Conservation (phyloP, 2,797 vertebrate species). For the Neostethus bicornis region DNA sequence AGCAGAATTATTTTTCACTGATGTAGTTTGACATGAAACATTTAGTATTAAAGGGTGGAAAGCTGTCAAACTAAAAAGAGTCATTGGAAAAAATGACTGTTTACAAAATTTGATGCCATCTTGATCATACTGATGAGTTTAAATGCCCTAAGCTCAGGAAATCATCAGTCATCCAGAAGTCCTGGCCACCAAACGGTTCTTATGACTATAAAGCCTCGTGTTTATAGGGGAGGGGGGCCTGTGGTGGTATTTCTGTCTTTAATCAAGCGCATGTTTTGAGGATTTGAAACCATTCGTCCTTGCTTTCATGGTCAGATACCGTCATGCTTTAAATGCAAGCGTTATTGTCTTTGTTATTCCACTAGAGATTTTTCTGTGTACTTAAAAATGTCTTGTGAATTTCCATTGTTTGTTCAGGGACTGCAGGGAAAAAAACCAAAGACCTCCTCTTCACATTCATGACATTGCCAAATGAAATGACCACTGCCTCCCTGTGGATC, state of each 20-base stretch:
- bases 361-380: not conserved
- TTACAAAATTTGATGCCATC: not conserved
- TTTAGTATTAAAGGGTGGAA: not conserved
- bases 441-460: not conserved
- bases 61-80: not conserved
- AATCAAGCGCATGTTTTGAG: not conserved
- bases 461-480: not conserved
- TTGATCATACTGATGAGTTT: not conserved
- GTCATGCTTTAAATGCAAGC: not conserved
- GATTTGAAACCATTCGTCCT: not conserved
- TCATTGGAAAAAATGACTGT: not conserved
- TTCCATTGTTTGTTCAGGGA: not conserved
- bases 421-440: not conserved
- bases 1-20: not conserved
- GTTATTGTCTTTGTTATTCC: not conserved
- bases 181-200: constrained; percentile 2
- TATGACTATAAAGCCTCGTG: not conserved
- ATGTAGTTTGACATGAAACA: not conserved
- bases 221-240: not conserved
- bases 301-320: not conserved
- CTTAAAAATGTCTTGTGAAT: not conserved
- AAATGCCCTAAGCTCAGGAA: constrained; percentile 1
- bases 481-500: not conserved
- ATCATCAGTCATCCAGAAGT: constrained; percentile 1
- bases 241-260: not conserved